Conservation (phyloP, 2,888 invertebrate species). For the Chydorus sphaericus region DNA sequence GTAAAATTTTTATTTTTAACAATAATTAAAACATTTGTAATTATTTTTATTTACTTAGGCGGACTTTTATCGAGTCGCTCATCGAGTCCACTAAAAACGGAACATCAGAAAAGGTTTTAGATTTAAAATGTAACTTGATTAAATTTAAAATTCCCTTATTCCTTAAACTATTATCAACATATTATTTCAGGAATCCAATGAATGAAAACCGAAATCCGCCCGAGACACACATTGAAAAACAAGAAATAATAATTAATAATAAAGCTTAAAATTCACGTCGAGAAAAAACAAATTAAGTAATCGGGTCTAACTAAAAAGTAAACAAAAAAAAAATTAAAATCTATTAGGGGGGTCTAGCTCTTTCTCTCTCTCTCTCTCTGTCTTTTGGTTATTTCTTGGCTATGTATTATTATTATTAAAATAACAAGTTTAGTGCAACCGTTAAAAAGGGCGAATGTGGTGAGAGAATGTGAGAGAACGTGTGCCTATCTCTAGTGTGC, state of each 20-base stretch:
- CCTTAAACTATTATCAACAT: no score
- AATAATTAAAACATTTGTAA: conserved; percentile 33
- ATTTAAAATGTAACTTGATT: no score
- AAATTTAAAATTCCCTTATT: no score
- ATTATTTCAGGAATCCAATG: no score
- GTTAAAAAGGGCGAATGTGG: not conserved
- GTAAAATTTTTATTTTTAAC: conserved; percentile 38
- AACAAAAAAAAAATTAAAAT: not conserved
- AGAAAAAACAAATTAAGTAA: no score
- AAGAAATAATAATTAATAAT: no score
- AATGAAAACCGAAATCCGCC: no score
- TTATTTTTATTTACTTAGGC: not conserved
- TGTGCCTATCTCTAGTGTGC: no score
- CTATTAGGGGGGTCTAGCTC: not conserved
- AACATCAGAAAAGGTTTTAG: not conserved
- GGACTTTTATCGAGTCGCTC: conserved; percentile 4
- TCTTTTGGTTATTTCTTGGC: not conserved
- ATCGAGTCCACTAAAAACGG: not conserved
- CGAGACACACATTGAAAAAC: no score
- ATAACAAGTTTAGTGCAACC: not conserved
- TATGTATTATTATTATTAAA: not conserved
- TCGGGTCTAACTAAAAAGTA: no score
- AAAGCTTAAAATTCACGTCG: no score
- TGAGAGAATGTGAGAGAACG: not conserved
- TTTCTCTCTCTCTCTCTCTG: not conserved